Conservation (phyloP, 1,140 invertebrate genomes). For the Apis dorsata region DNA sequence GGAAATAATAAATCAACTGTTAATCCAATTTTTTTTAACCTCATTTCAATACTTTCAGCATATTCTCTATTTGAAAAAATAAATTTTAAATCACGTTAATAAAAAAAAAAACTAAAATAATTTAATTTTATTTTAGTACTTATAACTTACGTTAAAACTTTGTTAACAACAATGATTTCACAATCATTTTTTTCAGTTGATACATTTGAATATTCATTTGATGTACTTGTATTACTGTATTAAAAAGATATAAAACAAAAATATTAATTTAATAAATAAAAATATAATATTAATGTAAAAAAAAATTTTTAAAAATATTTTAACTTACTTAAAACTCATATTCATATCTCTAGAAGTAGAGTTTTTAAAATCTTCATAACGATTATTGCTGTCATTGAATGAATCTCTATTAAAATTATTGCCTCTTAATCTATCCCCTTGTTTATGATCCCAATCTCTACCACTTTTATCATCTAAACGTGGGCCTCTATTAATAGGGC, state of each 20-base stretch:
- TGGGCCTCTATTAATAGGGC: conserved; percentile 70
- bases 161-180: conserved; percentile 92
- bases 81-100: conserved; percentile 53
- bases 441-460: conserved; percentile 66
- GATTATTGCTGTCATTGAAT: conserved; percentile 63
- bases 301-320: not conserved
- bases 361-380: conserved; percentile 69
- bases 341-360: conserved; percentile 58
- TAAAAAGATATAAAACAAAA: not conserved
- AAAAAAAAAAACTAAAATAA: not conserved
- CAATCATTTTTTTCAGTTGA: conserved; percentile 88
- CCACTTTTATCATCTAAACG: conserved; percentile 68
- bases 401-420: conserved; percentile 66
- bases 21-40: conserved; percentile 89
- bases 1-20: conserved; percentile 93
- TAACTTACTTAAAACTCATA: conserved; percentile 65
- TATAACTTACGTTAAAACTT: conserved; percentile 85
- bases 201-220: conserved; percentile 74
- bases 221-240: conserved; percentile 37
- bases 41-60: conserved; percentile 92
- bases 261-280: conserved; percentile 1
- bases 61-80: conserved; percentile 84
- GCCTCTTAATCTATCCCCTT: conserved; percentile 46
- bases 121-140: conserved; percentile 64
- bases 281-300: not conserved